Evolutionary conservation across 2,888 invertebrate genomes (phyloP), one percentile per base, ranked within the genome.

Genomic region (Cylindroiulus punctatus): DNA sequence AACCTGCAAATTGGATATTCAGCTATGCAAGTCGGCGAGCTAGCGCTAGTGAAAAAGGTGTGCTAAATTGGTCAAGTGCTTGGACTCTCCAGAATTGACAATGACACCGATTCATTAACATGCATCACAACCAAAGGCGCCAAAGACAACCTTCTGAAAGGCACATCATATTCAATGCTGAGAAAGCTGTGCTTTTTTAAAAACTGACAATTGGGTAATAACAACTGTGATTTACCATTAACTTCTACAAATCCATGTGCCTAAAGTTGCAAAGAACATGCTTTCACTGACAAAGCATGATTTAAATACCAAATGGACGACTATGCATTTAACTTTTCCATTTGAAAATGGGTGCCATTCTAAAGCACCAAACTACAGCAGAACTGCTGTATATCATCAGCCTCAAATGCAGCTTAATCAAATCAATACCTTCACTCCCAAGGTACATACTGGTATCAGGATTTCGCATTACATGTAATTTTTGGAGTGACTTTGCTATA

Each of bases 41-140:
- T 32, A 32, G 30, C 76, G 32, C 26, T 10, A 3, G n/a, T 10
- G n/a, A n/a, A 76, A 76, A 76, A 76, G 32, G 76, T 76, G 76
- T 76, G 76, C 32, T 76, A 76, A 76, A 76, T 76, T 76, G 76
- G 76, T 30, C 76, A 30, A 76, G 76, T 76, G 76, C 17, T 1
- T 76, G 30, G 76, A 76, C 76, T 19, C 76, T 76, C n/a, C 30
- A 30, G 76, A 76, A 76, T 76, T 32, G 12, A 30, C 76, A 32
- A 76, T 76, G 76, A 76, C 76, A 76, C 76, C 17, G 26, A 76
- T 30, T 76, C 76, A 76, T 76, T 76, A 76, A 76, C 76, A 76
- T 30, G 14, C 76, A 76, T 76, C 76, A 76, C 76, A 76, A 76
- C 76, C 30, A 76, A 36, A 30, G 76, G 26, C n/a, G 65, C 65